Evolutionary conservation across 2,888 invertebrate species (phyloP).

Genomic region (Phalangium opilio): DNA sequence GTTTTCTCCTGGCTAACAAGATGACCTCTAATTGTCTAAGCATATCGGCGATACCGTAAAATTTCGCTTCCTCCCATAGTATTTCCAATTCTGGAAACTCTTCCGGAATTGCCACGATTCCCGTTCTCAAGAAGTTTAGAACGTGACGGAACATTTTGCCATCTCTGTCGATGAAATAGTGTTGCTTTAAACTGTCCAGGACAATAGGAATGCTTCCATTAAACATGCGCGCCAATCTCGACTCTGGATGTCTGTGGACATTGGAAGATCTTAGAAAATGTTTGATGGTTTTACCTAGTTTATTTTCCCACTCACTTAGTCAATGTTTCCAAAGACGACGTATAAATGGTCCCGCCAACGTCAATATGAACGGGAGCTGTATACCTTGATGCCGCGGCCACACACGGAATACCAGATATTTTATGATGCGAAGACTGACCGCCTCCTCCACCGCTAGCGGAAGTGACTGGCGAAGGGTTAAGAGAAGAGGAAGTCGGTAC

Average conservation of each 20-base stretch:
- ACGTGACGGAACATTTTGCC: slow-evolving; percentile 96
- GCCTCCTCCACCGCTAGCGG: too few species aligned
- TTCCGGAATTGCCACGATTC: slow-evolving; percentile 66
- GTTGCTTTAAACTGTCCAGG: slow-evolving; percentile 86
- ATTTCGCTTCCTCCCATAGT: slow-evolving; percentile 73
- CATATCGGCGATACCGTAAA: slow-evolving; percentile 58
- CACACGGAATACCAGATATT: slow-evolving; percentile 63
- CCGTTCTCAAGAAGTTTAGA: slow-evolving; percentile 87
- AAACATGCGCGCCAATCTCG: slow-evolving; percentile 78
- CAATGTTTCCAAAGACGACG: slow-evolving; percentile 84
- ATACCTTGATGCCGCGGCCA: slow-evolving; percentile 77
- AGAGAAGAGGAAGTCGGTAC: too few species aligned
- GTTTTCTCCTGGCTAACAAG: slow-evolving; percentile 10
- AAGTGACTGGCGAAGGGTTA: too few species aligned
- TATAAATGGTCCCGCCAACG: slow-evolving; percentile 92
- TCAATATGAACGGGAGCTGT: slow-evolving; percentile 96
- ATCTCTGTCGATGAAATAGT: slow-evolving; percentile 97
- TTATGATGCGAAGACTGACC: too few species aligned
- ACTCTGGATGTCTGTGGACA: slow-evolving; percentile 72
- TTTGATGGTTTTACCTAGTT: too few species aligned
- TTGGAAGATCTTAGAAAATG: too few species aligned
- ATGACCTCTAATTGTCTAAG: slow-evolving; percentile 26
- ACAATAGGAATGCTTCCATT: slow-evolving; percentile 92
- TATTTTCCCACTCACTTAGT: slow-evolving; percentile 62
- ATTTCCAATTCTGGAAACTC: slow-evolving; percentile 75